Conservation (phyloP, 2,888 invertebrate species). For the Eupithecia vulgata region DNA sequence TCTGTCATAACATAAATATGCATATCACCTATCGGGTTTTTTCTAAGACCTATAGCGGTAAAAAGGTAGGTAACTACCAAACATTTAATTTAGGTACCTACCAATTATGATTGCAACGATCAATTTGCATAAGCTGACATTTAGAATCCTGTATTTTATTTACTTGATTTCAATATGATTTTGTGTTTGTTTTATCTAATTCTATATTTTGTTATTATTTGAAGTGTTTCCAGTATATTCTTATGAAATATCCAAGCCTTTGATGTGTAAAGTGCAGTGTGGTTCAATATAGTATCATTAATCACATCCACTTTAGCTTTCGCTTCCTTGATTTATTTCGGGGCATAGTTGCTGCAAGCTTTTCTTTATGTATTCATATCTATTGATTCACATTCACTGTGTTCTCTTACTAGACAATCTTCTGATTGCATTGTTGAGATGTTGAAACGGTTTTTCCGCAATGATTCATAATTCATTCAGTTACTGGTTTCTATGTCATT, state of each 20-base stretch:
- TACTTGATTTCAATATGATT: not conserved
- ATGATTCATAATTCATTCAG: constrained; percentile 1
- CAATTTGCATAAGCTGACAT: not conserved
- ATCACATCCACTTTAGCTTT: constrained; percentile 4
- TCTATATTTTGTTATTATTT: not conserved
- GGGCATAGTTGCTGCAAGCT: not conserved
- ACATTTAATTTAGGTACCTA: not conserved
- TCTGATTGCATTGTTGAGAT: not conserved
- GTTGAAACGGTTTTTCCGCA: constrained; percentile 1
- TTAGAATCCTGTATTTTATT: not conserved
- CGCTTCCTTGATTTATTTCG: constrained; percentile 12
- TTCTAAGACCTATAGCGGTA: not conserved
- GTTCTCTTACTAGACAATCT: not conserved
- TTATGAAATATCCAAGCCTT: not conserved
- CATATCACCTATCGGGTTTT: not conserved
- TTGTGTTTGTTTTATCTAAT: not conserved
- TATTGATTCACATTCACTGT: not conserved
- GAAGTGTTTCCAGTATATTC: not conserved
- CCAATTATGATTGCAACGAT: not conserved
- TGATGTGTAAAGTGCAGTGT: not conserved
- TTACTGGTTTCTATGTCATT: not conserved
- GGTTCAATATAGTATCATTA: not conserved
- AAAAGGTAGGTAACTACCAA: not conserved
- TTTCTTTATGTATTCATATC: not conserved
- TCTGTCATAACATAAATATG: not conserved